Evolutionary conservation across 2,797 vertebrate species (phyloP).

Genomic region (Liparis tanakae): DNA sequence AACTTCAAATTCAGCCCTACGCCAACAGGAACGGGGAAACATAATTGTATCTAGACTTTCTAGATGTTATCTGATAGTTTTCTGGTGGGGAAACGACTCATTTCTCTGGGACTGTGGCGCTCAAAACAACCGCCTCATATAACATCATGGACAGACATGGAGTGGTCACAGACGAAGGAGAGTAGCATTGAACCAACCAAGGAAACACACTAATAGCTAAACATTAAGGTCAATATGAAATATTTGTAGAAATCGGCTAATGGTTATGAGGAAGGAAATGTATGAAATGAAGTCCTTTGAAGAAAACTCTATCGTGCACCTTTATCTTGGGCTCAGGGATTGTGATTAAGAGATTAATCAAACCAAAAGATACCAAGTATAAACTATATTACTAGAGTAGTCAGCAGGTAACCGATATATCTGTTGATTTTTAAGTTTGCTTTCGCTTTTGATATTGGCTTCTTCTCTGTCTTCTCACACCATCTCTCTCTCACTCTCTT

Average conservation of each 20-base stretch:
- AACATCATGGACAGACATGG: too few relatives aligned
- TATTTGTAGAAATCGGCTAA: neutral
- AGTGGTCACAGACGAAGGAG: neutral
- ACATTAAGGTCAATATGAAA: neutral
- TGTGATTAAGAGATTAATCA: neutral
- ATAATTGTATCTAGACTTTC: neutral
- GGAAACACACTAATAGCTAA: neutral
- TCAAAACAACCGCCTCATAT: neutral
- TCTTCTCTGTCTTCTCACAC: conserved; percentile 28
- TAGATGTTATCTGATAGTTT: neutral
- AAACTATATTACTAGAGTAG: neutral
- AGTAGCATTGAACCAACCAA: neutral
- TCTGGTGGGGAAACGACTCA: neutral
- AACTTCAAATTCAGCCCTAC: neutral
- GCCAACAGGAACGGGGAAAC: neutral
- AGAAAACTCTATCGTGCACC: neutral
- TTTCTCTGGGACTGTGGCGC: neutral
- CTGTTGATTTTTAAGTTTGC: conserved; percentile 21
- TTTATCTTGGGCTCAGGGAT: neutral
- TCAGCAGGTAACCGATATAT: conserved; percentile 11
- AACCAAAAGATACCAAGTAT: neutral
- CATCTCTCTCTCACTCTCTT: conserved; percentile 13
- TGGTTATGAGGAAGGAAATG: neutral
- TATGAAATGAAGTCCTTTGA: neutral
- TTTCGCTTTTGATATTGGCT: conserved; percentile 33